Evolutionary conservation across 2,888 invertebrate genomes (phyloP).

Genomic region (Pristionchus japonicus): DNA sequence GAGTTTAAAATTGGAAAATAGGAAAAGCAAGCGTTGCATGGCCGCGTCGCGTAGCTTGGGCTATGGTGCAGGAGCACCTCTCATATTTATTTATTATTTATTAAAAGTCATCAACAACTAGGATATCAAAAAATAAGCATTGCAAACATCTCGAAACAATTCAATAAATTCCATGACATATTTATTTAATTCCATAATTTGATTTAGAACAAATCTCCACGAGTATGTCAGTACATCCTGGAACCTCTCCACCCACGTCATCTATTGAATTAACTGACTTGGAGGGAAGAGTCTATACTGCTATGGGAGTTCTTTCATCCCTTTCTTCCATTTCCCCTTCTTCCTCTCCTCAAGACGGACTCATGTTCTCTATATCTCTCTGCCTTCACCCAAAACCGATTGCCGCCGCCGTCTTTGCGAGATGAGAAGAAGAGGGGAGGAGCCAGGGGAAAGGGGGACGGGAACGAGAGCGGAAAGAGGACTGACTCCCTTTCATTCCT

Average conservation of each 20-base stretch:
- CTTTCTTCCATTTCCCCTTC: background rate
- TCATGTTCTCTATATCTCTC: background rate
- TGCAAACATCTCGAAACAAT: no score
- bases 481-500: background rate
- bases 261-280: background rate
- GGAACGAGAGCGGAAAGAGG: background rate
- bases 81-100: background rate
- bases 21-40: background rate
- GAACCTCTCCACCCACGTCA: background rate
- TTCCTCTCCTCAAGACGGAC: background rate
- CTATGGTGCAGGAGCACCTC: background rate
- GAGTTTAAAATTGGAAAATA: constrained; percentile 1
- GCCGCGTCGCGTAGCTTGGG: background rate
- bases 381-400: background rate
- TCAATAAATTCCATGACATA: no score
- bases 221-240: background rate
- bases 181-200: no score
- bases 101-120: no score
- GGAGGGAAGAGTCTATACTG: background rate
- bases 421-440: background rate
- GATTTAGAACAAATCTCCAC: no score
- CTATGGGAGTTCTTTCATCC: background rate
- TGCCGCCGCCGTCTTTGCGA: background rate
- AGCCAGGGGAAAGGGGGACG: background rate
- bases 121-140: no score